These are phyloP conservation scores for Panorpa germanica DNA, from an alignment of 2,888 invertebrate species.

Conservation along the genomic window DNA sequence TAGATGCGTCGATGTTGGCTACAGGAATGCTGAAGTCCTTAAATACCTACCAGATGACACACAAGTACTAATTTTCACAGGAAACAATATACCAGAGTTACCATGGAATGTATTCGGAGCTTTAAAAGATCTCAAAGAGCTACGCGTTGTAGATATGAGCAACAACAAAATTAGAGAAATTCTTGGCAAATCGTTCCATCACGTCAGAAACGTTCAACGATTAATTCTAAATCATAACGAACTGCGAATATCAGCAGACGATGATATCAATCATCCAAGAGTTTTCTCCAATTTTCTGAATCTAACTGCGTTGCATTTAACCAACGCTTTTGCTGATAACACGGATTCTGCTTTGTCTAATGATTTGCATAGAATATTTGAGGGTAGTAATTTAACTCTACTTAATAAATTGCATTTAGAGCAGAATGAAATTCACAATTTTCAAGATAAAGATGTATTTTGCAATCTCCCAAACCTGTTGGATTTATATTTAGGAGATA, in stretches of 20 bases:
- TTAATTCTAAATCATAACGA: slow-evolving; percentile 54
- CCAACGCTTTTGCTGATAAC: slow-evolving; percentile 51
- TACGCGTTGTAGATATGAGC: slow-evolving; percentile 52
- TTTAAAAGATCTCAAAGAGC: slow-evolving; percentile 30
- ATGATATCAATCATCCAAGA: slow-evolving; percentile 39
- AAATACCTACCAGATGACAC: slow-evolving; percentile 41
- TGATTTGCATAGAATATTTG: slow-evolving; percentile 51
- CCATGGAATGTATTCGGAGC: slow-evolving; percentile 55
- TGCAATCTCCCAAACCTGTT: slow-evolving; percentile 45
- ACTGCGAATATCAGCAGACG: slow-evolving; percentile 34
- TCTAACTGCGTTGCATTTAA: slow-evolving; percentile 48
- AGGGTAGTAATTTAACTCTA: slow-evolving; percentile 41
- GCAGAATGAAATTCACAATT: slow-evolving; percentile 51
- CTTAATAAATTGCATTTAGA: slow-evolving; percentile 53
- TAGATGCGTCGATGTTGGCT: slow-evolving; percentile 46
- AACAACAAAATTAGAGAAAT: slow-evolving; percentile 51
- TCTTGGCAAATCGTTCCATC: slow-evolving; percentile 55
- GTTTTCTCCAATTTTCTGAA: slow-evolving; percentile 51
- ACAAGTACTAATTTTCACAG: slow-evolving; percentile 49
- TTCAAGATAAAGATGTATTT: slow-evolving; percentile 43
- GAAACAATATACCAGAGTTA: slow-evolving; percentile 41
- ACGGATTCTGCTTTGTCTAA: slow-evolving; percentile 36
- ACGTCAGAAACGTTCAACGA: slow-evolving; percentile 44
- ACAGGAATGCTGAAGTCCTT: slow-evolving; percentile 36
- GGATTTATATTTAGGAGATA: slow-evolving; percentile 51